Percentiles rank a stretch among this genome's conserved stretches.
phyloP scores from a whole-genome alignment of 2,888 invertebrate species.

The Exephanes ischioxanthus region DNA sequence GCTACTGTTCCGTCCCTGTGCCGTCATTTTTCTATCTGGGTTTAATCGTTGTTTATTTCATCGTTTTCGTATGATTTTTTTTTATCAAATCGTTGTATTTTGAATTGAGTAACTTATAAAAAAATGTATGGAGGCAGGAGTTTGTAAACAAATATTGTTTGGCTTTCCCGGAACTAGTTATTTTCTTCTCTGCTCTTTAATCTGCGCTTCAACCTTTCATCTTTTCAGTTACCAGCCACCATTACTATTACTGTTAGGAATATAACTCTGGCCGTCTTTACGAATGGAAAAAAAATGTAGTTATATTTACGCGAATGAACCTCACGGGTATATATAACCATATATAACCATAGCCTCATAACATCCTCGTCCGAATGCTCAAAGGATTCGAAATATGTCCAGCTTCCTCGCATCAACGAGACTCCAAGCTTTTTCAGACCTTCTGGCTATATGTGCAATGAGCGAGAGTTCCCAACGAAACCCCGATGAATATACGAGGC shows the following conservation, averaged over 20 bases:
- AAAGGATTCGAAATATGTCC: slow-evolving; percentile 11
- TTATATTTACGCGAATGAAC: background rate
- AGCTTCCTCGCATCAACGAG: background rate
- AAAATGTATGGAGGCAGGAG: no score
- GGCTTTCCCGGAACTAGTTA: slow-evolving; percentile 3
- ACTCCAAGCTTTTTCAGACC: slow-evolving; percentile 30
- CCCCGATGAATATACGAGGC: background rate
- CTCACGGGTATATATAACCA: background rate
- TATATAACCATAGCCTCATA: background rate
- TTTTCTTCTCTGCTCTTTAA: slow-evolving; percentile 31
- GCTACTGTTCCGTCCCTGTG: no score
- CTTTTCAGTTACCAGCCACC: slow-evolving; percentile 6
- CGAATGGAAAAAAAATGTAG: slow-evolving; percentile 19
- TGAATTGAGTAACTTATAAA: no score
- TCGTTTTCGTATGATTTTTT: no score
- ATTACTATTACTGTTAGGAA: background rate
- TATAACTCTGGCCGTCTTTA: background rate
- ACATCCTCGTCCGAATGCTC: slow-evolving; percentile 14
- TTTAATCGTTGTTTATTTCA: no score
- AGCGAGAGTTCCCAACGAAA: background rate
- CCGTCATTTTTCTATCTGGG: no score
- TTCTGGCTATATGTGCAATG: slow-evolving; percentile 33
- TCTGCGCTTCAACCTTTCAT: slow-evolving; percentile 31
- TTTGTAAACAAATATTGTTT: no score
- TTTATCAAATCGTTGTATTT: no score